Base-by-base conservation (phyloP, 2,888 invertebrate species). In the Trisateles emortualis region DNA sequence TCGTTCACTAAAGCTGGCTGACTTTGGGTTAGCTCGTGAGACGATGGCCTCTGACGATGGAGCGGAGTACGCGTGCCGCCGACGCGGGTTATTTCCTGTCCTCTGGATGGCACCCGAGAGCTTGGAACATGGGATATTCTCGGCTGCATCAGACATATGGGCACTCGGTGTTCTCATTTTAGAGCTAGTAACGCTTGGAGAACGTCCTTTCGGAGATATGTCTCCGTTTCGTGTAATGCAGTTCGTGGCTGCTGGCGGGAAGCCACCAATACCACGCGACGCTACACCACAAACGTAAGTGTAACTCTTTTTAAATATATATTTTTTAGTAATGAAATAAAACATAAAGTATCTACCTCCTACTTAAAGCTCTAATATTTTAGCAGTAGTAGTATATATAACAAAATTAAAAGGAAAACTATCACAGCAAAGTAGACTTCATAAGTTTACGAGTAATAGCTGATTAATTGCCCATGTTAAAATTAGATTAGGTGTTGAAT, bases 21-120 rank as follows among this genome's bases (percentile, higher is more conserved):
- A 98, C 83, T 98, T 98, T 84, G 98, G 98, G 4, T 96, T 98
- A 97, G 96, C 97, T 0, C 93, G 98, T 4, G 56, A 96, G 11
- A 97, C 96, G 96, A 95, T 95, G 87, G 95, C 94, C 73, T 96
- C 96, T 64, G 64, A 60, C 19, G 64, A 69, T 11, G 96, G 96
- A 95, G 96, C 96, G 0, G 97, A 57, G 95, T 98, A 98, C 85
- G 94, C 95, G 59, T 97, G 97, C 76, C 96, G 95, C 74, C 94
- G 97, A 24, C 96, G 96, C 85, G 96, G 95, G 70, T 95, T 97
- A 94, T 88, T 98, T 53, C 98, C 98, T 0, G 97, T 97, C 1
- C 92, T 96, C 58, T 98, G 98, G 97, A 98, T 98, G 98, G 95
- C 98, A 0, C 98, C 98, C 0, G 98, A 98, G 86, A 96, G 96